Base-by-base conservation (phyloP, 92 coral and sea anemone species). In the Epizoanthus rinbou region DNA sequence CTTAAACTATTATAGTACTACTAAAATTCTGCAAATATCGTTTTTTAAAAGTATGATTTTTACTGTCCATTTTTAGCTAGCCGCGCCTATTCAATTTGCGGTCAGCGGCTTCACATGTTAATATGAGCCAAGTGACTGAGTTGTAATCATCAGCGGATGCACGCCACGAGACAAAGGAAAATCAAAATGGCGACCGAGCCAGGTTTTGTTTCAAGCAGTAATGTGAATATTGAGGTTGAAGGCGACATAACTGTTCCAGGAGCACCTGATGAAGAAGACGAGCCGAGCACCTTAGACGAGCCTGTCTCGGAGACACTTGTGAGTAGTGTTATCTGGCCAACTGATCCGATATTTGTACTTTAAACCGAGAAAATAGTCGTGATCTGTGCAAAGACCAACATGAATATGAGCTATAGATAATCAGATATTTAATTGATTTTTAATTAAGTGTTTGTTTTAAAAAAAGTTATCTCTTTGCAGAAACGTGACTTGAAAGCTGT, bases 241-340 rank as follows among this genome's bases (percentile, higher is more conserved):
- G 99, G 99, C 72, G 99, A 96, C 85, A 96, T 96, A 58, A 96
- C 99, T 10, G 98, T 96, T 24, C 99, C 99, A 11, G 99, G 99
- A 11, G 99, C 99, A 39, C 99, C 99, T 19, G 99, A 96, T 14
- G 94, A 89, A 68, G 97, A 94, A 21, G 99, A 96, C 66, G 98
- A 88, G 82, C 96, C 97, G 73, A 96, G 97, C 89, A 96, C 99
- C 11, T 82, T 96, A 73, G 97, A 96, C 78, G 99, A 96, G 63
- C 98, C 99, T 33, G 98, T 96, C 10, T 69, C 91, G 7, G 98
- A 89, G 73, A 96, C 99, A 37, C 85, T 96, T 76, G 99, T 96
- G 74, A 88, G 96, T 70, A 24, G 31, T 56, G 54, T 74, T 60
- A 3, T 62, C 28, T 31, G 24, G 1, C 19, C 18, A 57, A 47